A percentile compares a stretch with the other conserved stretches of the same genome.
phyloP scores from a whole-genome alignment of 2,797 vertebrate genomes.

The Microctenopoma lineatum region DNA sequence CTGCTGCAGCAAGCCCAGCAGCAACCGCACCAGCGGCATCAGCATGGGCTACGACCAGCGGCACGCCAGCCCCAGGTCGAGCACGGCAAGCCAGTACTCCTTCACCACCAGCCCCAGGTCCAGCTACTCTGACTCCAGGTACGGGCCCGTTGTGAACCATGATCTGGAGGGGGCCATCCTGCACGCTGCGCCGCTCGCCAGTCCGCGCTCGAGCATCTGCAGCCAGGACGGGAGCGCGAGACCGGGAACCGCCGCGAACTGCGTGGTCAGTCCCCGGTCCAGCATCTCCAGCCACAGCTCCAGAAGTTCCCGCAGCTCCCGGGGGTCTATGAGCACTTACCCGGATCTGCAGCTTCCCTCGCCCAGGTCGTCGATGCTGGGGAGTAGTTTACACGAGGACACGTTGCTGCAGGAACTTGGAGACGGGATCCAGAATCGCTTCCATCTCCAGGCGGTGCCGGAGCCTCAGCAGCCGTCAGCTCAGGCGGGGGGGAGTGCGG shows the following conservation, averaged over 20 bases:
- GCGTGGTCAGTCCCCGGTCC: constrained; percentile 90
- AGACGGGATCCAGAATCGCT: constrained; percentile 80
- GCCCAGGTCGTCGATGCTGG: constrained; percentile 88
- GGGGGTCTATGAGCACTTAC: constrained; percentile 93
- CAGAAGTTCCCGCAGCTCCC: constrained; percentile 88
- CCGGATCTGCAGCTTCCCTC: constrained; percentile 90
- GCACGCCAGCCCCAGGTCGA: constrained; percentile 92
- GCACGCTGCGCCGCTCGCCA: constrained; percentile 78
- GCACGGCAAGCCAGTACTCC: constrained; percentile 89
- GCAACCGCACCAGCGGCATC: constrained; percentile 97
- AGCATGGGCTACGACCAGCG: constrained; percentile 98
- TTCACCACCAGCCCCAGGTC: constrained; percentile 88
- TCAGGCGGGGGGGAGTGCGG: constrained; percentile 55
- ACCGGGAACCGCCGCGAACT: constrained; percentile 70
- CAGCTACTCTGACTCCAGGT: constrained; percentile 87
- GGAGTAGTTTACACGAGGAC: constrained; percentile 82
- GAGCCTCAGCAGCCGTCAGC: constrained; percentile 72
- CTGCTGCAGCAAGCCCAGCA: constrained; percentile 91
- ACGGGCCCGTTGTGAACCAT: constrained; percentile 80
- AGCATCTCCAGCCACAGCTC: constrained; percentile 97
- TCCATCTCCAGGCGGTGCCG: constrained; percentile 79
- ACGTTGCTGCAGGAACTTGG: constrained; percentile 82
- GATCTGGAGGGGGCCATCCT: constrained; percentile 81
- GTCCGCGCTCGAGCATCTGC: constrained; percentile 87
- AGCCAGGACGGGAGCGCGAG: constrained; percentile 83